These are phyloP conservation scores for Eupithecia centaureata DNA, from an alignment of 2,888 invertebrate genomes.

Conservation along the genomic window DNA sequence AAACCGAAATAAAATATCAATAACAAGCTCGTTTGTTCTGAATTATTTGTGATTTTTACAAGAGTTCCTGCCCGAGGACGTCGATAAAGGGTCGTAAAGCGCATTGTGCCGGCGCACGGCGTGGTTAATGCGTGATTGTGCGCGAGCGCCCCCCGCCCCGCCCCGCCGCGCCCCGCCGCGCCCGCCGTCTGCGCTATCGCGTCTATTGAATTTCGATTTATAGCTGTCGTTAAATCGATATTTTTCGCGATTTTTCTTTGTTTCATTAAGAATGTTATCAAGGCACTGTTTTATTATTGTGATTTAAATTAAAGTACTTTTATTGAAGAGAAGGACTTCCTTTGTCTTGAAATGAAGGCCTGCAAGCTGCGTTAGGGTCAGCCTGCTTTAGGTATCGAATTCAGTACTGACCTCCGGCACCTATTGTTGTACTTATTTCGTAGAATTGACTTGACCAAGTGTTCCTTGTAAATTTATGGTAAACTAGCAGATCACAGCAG, in stretches of 20 bases:
- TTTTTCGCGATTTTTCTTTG: conserved; percentile 58
- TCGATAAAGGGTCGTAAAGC: conserved; percentile 60
- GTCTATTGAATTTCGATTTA: conserved; percentile 61
- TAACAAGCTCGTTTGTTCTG: conserved; percentile 73
- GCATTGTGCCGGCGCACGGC: conserved; percentile 68
- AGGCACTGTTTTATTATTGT: conserved; percentile 11
- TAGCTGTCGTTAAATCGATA: conserved; percentile 59
- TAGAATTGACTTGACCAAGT: too few species aligned
- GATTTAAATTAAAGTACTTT: background rate
- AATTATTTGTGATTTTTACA: conserved; percentile 60
- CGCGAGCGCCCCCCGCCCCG: conserved; percentile 31
- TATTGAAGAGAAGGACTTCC: background rate
- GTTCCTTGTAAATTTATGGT: too few species aligned
- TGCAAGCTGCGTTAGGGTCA: background rate
- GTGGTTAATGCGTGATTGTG: conserved; percentile 75
- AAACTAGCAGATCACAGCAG: too few species aligned
- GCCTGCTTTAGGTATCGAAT: too few species aligned
- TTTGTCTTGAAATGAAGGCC: background rate
- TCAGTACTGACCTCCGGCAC: too few species aligned
- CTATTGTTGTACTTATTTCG: too few species aligned
- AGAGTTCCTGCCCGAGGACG: conserved; percentile 35
- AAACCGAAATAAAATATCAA: conserved; percentile 68
- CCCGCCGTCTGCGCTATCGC: conserved; percentile 50
- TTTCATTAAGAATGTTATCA: conserved; percentile 47
- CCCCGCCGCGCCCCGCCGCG: conserved; percentile 42